A percentile compares a stretch with the other conserved stretches of the same genome.
Conservation (phyloP, 2,113 vertebrate species). For the Zootoca vivipara region DNA sequence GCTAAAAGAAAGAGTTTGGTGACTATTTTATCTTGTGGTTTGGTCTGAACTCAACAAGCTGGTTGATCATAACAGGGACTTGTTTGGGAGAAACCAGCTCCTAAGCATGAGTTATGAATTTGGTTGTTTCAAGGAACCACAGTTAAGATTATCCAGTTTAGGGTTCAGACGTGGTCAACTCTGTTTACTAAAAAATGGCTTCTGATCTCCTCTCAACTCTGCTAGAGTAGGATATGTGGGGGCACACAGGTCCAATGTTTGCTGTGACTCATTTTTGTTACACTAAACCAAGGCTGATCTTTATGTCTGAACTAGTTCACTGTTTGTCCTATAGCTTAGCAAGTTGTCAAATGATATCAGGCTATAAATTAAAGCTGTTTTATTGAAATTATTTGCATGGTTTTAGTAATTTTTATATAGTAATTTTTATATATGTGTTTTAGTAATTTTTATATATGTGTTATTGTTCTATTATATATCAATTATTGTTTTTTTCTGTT, state of each 20-base stretch:
- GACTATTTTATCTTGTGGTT: background rate
- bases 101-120: background rate
- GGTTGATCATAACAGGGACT: no score
- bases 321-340: background rate
- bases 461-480: no score
- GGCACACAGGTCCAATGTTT: background rate
- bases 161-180: background rate
- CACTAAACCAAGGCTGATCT: background rate
- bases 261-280: background rate
- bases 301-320: background rate
- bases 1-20: background rate
- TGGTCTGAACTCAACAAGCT: background rate
- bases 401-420: no score
- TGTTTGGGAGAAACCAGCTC: no score
- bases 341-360: background rate
- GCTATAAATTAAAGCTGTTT: slow-evolving; percentile 3
- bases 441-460: no score
- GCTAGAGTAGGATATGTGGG: background rate
- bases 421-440: no score
- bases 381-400: background rate
- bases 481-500: no score
- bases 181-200: background rate
- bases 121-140: background rate
- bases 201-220: background rate
- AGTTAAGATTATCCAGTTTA: background rate